These are phyloP conservation scores for Aramus guarauna DNA, from an alignment of 2,113 vertebrate species.

Conservation along the genomic window DNA sequence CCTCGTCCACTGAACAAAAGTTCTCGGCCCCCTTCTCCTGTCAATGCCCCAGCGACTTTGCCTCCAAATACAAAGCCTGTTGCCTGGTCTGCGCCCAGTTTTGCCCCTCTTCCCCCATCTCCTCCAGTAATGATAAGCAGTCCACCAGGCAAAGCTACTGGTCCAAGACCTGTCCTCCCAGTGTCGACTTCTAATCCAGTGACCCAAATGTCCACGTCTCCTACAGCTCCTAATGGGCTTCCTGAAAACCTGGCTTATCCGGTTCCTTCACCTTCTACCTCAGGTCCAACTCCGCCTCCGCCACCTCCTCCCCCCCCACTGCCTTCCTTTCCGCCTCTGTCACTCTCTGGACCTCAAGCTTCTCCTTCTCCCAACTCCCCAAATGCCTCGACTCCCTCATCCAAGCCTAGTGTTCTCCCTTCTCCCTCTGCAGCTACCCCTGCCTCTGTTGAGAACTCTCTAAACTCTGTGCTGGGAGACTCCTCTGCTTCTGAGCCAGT, in stretches of 20 bases:
- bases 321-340: constrained; percentile 78
- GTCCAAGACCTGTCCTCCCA: constrained; percentile 88
- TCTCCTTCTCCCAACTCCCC: constrained; percentile 78
- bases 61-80: constrained; percentile 78
- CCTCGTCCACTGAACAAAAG: constrained; percentile 86
- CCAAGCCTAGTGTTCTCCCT: constrained; percentile 97
- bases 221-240: constrained; percentile 76
- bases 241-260: constrained; percentile 72
- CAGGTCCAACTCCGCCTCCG: constrained; percentile 70
- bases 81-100: constrained; percentile 86
- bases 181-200: constrained; percentile 82
- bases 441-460: constrained; percentile 87
- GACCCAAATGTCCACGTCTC: constrained; percentile 85
- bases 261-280: constrained; percentile 76
- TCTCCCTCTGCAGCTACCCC: constrained; percentile 96
- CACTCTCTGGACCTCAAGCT: constrained; percentile 78
- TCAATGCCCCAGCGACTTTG: constrained; percentile 71
- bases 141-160: constrained; percentile 90
- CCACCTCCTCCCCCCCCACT: constrained; percentile 78
- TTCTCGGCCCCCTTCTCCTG: constrained; percentile 80
- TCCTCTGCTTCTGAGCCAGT: constrained; percentile 85
- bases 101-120: constrained; percentile 91
- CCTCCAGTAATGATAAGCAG: constrained; percentile 98
- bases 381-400: constrained; percentile 86
- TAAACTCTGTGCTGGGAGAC: constrained; percentile 92